Evolutionary conservation across 2,888 invertebrate genomes (phyloP), one percentile per base, ranked within the genome.

Genomic region (Cephus pygmeus): DNA sequence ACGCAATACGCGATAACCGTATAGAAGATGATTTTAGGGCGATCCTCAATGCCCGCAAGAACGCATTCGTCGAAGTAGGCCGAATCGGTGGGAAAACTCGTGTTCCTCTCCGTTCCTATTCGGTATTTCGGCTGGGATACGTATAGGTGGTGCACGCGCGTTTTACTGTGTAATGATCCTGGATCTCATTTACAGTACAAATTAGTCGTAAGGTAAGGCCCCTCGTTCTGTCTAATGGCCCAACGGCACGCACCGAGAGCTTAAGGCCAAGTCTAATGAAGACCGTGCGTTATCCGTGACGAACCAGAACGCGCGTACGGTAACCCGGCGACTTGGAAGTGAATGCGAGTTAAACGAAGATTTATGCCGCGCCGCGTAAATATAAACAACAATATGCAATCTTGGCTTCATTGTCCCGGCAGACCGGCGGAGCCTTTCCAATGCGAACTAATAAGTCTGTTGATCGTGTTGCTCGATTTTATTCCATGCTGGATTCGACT

Each of bases 331-430:
- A 78, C 82, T 78, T 79, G 73, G 83, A 79, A 68, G 81, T 90
- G 90, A 91, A 91, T 91, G 87, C 88, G 82, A 86, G 87, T 88
- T 91, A 90, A 91, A 91, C 90, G 91, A 91, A 89, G 90, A 91
- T 91, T 91, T 91, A 91, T 91, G 89, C 87, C 85, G 85, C 85
- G 85, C 79, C 87, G 87, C 87, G 88, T 90, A 90, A 90, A 88
- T 89, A 90, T 89, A 90, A 90, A 90, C 90, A 90, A 90, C 90
- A 91, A 91, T 90, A 87, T 88, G 90, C 91, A 91, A 91, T 91
- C 90, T 86, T 80, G 76, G 85, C 79, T 84, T 87, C 86, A 91
- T 91, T 91, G 90, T 91, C 87, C 89, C 79, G 79, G 68, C 77
- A 73, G 75, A 73, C 73, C 77, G 36, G 73, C 75, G 71, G 71